Evolutionary conservation across 2,888 invertebrate species (phyloP).

Genomic region (Pyrrhosoma nymphula): DNA sequence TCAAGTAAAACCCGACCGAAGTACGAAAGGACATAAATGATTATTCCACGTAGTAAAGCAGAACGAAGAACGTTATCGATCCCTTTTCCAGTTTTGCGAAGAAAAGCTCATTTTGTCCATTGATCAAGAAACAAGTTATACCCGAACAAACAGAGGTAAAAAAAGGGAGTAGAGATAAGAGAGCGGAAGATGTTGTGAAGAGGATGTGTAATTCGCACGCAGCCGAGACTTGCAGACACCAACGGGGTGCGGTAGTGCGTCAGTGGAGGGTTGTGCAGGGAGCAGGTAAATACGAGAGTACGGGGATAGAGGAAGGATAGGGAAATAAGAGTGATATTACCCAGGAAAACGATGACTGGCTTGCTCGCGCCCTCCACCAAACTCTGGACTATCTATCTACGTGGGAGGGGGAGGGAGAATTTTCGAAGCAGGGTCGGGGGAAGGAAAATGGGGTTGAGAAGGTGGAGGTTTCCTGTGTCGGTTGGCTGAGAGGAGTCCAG

Average conservation of each 20-base stretch:
- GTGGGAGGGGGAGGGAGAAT: background rate
- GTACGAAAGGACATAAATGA: too few species aligned
- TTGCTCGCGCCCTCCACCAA: too few species aligned
- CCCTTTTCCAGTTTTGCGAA: too few species aligned
- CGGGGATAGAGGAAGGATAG: background rate
- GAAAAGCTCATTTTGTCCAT: too few species aligned
- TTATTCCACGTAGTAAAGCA: too few species aligned
- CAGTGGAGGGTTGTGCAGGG: background rate
- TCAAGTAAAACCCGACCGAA: too few species aligned
- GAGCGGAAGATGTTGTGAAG: background rate
- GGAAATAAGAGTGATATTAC: background rate
- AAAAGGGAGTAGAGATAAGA: background rate
- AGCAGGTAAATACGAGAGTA: background rate
- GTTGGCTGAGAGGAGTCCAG: slow-evolving; percentile 5
- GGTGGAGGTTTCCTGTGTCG: background rate
- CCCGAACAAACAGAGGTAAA: too few species aligned
- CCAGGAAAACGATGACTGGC: too few species aligned
- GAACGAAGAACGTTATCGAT: too few species aligned
- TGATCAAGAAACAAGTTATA: too few species aligned
- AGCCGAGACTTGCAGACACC: background rate
- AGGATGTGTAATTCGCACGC: background rate
- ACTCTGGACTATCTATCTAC: too few species aligned
- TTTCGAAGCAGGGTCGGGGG: background rate
- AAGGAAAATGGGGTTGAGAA: background rate
- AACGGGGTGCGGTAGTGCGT: background rate